phyloP scores from a whole-genome alignment of 1,140 invertebrate genomes.

The Drosophila eugracilis region DNA sequence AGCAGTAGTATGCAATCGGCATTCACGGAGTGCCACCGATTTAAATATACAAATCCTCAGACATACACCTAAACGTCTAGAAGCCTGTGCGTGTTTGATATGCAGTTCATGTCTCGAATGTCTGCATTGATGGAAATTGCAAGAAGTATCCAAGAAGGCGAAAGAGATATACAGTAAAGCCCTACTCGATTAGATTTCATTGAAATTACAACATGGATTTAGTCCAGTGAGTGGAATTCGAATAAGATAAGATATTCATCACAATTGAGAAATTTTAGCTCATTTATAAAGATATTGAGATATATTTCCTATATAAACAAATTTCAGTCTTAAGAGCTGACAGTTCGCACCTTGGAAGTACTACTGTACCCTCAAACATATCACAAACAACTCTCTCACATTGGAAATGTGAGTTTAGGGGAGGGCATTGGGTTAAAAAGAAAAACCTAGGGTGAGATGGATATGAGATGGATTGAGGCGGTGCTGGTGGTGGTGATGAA shows the following conservation, averaged over 20 bases:
- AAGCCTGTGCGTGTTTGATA: constrained; percentile 58
- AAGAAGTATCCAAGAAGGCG: constrained; percentile 22
- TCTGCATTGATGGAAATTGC: constrained; percentile 62
- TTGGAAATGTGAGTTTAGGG: constrained; percentile 24
- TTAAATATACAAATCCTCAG: constrained; percentile 62
- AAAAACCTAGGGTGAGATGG: not conserved
- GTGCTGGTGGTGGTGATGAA: constrained; percentile 30
- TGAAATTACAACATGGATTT: no score
- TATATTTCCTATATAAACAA: no score
- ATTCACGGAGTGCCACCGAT: constrained; percentile 69
- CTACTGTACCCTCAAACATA: constrained; percentile 18
- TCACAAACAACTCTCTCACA: constrained; percentile 33
- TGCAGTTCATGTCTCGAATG: constrained; percentile 63
- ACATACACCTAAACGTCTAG: constrained; percentile 6
- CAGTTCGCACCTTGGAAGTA: not conserved
- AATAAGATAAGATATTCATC: no score
- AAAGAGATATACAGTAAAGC: constrained; percentile 13
- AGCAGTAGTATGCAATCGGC: constrained; percentile 62
- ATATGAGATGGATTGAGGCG: constrained; percentile 8
- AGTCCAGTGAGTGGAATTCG: no score
- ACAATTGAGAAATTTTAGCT: no score
- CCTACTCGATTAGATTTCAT: not conserved
- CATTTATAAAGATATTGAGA: no score
- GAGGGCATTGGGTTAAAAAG: constrained; percentile 11
- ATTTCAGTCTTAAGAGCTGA: not conserved